These are phyloP conservation scores for Bothrops jararaca DNA, from an alignment of 2,113 vertebrate species.

Conservation along the genomic window DNA sequence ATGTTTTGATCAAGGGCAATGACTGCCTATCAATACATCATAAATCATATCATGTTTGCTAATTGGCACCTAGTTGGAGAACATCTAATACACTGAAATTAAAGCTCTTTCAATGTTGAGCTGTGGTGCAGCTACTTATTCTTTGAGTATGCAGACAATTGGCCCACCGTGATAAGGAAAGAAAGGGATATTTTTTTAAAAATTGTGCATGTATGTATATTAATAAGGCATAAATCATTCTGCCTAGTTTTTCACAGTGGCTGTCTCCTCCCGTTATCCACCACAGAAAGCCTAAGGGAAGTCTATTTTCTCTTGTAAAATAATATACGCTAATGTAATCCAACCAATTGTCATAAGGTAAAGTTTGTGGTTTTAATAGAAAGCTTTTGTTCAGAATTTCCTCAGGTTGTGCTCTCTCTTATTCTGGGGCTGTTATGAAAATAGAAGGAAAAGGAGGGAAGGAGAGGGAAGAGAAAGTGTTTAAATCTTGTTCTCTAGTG, in stretches of 20 bases:
- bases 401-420: background rate
- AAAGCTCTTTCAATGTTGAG: background rate
- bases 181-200: background rate
- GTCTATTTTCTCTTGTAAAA: background rate
- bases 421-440: background rate
- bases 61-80: background rate
- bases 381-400: background rate
- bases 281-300: background rate
- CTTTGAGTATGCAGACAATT: background rate
- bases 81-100: background rate
- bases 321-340: conserved; percentile 10
- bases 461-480: background rate
- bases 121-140: background rate
- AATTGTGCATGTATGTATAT: background rate
- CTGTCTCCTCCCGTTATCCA: background rate
- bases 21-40: background rate
- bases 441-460: background rate
- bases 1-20: background rate
- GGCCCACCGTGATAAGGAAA: background rate
- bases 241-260: background rate
- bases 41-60: background rate
- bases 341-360: background rate
- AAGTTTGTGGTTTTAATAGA: background rate
- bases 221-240: conserved; percentile 13
- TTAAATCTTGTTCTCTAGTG: background rate